Evolutionary conservation across 2,888 invertebrate species (phyloP).

Genomic region (Hypena proboscidalis): DNA sequence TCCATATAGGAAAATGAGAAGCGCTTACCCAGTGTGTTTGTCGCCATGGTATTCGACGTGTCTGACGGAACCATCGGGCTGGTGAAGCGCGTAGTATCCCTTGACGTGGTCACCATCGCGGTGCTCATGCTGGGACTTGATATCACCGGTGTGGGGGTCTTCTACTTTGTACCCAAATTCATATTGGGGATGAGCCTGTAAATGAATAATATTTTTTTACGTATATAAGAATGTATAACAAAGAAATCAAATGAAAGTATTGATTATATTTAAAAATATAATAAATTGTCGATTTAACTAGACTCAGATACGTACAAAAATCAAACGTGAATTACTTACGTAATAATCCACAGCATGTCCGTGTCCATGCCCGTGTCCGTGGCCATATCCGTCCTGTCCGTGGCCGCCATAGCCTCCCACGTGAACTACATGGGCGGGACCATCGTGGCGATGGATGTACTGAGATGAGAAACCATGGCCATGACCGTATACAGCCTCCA

Average conservation of each 20-base stretch:
- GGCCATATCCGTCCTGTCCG: conserved; percentile 55
- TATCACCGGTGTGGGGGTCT: conserved; percentile 81
- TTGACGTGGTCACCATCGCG: conserved; percentile 76
- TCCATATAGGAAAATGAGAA: background rate
- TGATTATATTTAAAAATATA: background rate
- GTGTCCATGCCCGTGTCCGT: conserved; percentile 57
- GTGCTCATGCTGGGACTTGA: conserved; percentile 75
- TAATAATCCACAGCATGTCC: conserved; percentile 56
- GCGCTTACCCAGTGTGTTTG: conserved; percentile 71
- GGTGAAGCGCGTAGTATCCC: conserved; percentile 70
- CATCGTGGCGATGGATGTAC: conserved; percentile 65
- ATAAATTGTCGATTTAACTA: too few relatives aligned
- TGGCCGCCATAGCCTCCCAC: conserved; percentile 48
- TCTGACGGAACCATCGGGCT: conserved; percentile 82
- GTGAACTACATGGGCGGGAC: conserved; percentile 59
- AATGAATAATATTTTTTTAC: background rate
- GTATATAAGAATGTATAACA: background rate
- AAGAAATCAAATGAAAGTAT: too few relatives aligned
- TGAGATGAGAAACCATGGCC: conserved; percentile 68
- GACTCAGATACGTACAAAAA: too few relatives aligned
- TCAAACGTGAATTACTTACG: conserved; percentile 54
- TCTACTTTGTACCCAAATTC: conserved; percentile 67
- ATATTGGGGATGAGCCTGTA: conserved; percentile 66
- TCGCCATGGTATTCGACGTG: conserved; percentile 83
- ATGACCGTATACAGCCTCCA: conserved; percentile 60